phyloP scores from a whole-genome alignment of 2,888 invertebrate species.

The Lycophotia porphyrea region DNA sequence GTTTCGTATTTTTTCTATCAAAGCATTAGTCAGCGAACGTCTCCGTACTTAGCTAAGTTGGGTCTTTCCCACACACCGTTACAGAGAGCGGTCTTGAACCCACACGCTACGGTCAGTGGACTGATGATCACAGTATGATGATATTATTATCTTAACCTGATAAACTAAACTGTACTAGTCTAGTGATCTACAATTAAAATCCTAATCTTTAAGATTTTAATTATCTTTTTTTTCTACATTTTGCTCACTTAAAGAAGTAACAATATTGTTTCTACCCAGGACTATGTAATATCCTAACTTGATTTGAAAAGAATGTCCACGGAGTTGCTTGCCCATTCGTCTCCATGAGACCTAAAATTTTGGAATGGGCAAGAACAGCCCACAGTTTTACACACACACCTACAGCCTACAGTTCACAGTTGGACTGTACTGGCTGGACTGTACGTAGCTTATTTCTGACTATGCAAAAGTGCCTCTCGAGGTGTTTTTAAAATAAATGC shows the following conservation, averaged over 20 bases:
- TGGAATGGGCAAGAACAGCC: no score
- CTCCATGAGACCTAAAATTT: no score
- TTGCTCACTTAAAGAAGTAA: background rate
- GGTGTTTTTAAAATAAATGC: no score
- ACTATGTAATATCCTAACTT: no score
- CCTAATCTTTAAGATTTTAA: background rate
- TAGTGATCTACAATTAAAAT: background rate
- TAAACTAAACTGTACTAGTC: background rate
- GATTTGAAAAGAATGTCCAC: no score
- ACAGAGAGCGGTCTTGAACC: slow-evolving; percentile 37
- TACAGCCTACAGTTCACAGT: no score
- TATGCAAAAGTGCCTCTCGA: no score
- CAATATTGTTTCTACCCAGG: background rate
- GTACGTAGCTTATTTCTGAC: no score
- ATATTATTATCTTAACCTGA: slow-evolving; percentile 20
- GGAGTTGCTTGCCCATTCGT: no score
- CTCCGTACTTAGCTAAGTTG: slow-evolving; percentile 12
- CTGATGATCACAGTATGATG: slow-evolving; percentile 36
- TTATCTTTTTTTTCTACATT: no score
- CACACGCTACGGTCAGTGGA: slow-evolving; percentile 45
- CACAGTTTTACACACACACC: no score
- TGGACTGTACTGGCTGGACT: no score
- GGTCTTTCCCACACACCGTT: slow-evolving; percentile 56
- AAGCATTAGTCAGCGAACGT: slow-evolving; percentile 32
- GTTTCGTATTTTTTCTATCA: slow-evolving; percentile 28